phyloP scores from a whole-genome alignment of 2,113 vertebrate species.

The Stercorarius parasiticus region DNA sequence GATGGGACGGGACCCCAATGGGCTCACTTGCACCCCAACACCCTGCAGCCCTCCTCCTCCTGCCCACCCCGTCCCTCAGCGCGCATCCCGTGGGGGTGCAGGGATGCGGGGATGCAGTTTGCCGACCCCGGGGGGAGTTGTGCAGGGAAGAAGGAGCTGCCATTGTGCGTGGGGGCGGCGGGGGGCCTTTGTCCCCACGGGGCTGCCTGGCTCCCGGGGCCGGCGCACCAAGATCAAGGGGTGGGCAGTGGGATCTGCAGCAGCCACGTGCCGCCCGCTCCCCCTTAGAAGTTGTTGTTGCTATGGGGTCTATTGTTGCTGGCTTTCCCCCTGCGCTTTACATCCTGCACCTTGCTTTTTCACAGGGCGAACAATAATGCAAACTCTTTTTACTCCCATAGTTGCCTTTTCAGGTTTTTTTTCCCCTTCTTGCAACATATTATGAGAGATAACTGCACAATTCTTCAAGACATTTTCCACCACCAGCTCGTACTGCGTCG shows the following conservation, averaged over 20 bases:
- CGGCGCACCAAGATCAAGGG: constrained; percentile 7
- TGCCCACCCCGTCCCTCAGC: rapidly evolving
- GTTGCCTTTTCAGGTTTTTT: constrained; percentile 5
- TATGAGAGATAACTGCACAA: background rate
- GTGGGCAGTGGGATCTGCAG: constrained; percentile 47
- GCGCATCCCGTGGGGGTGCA: rapidly evolving
- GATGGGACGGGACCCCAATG: rapidly evolving
- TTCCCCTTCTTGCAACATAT: background rate
- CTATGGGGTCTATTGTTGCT: constrained; percentile 63
- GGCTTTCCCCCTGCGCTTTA: constrained; percentile 34
- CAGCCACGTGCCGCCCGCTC: background rate
- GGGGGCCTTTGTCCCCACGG: constrained; percentile 41
- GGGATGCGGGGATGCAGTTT: background rate
- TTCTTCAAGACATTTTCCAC: background rate
- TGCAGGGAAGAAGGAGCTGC: background rate
- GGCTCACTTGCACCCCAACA: rapidly evolving
- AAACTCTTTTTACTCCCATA: constrained; percentile 44
- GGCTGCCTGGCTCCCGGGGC: constrained; percentile 15
- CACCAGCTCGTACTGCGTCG: rapidly evolving
- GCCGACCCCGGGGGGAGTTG: background rate
- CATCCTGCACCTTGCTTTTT: constrained; percentile 58
- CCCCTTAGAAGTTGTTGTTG: constrained; percentile 69
- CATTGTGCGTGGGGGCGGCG: background rate
- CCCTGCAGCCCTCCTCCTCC: background rate
- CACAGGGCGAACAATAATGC: constrained; percentile 52